Evolutionary conservation across 2,797 vertebrate species (phyloP).

Genomic region (Salmo trutta): DNA sequence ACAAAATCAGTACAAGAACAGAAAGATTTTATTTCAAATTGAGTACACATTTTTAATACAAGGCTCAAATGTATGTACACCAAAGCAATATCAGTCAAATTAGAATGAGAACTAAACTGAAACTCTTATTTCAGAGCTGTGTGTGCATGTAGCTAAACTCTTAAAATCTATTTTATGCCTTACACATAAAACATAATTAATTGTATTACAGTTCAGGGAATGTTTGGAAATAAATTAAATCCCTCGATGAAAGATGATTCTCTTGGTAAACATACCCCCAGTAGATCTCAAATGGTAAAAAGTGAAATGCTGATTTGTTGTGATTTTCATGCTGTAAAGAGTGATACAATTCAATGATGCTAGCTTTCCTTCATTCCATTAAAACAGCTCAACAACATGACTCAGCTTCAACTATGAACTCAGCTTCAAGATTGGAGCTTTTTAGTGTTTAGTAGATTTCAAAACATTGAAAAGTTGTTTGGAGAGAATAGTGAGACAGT

Average conservation of each 20-base stretch:
- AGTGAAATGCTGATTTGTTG: background rate
- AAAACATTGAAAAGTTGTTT: conserved; percentile 4
- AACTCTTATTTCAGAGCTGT: background rate
- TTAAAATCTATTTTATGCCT: background rate
- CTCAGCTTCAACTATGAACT: background rate
- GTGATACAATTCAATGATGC: background rate
- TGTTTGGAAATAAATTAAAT: background rate
- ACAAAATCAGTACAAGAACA: background rate
- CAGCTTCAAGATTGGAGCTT: no score
- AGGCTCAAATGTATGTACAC: background rate
- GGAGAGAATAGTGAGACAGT: conserved; percentile 3
- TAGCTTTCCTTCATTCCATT: background rate
- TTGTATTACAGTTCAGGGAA: background rate
- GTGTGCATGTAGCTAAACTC: background rate
- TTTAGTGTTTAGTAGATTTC: background rate
- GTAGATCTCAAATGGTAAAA: background rate
- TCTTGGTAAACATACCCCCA: background rate
- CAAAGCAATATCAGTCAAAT: background rate
- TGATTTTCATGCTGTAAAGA: background rate
- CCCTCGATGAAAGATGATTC: background rate
- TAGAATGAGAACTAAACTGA: background rate
- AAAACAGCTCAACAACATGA: background rate
- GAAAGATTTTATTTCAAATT: background rate
- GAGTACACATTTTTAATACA: background rate
- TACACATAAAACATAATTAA: background rate